These are phyloP conservation scores for Meriones unguiculatus DNA, from an alignment of 2,113 vertebrate species.

Conservation along the genomic window DNA sequence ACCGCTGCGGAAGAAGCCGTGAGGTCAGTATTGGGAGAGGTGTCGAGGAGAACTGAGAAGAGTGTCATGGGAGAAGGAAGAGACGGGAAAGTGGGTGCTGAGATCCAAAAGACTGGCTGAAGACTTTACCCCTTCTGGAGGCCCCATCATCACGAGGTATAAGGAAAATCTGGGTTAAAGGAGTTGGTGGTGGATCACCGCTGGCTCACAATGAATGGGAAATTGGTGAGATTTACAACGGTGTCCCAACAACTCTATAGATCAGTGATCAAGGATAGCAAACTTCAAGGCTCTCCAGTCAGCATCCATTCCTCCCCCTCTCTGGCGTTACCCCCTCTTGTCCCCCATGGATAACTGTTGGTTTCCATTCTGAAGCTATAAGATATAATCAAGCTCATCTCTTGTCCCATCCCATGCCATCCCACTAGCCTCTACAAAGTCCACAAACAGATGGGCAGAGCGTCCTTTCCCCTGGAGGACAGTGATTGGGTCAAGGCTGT, in stretches of 20 bases:
- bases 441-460: not conserved
- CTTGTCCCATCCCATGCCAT: not conserved
- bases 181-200: not conserved
- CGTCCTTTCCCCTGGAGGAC: not conserved
- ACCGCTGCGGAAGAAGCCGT: constrained; percentile 74
- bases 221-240: not conserved
- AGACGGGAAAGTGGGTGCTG: not conserved
- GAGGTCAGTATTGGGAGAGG: not conserved
- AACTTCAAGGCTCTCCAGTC: not conserved
- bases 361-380: not conserved
- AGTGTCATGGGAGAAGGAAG: not conserved
- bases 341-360: not conserved
- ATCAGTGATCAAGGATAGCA: not conserved
- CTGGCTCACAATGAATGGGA: not conserved
- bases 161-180: not conserved
- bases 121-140: not conserved
- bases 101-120: not conserved
- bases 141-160: not conserved
- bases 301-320: not conserved
- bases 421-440: not conserved
- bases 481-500: not conserved
- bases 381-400: not conserved
- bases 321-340: not conserved
- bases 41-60: not conserved
- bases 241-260: not conserved